A percentile compares a stretch with the other conserved stretches of the same genome.
These are phyloP conservation scores for Eufriesea mexicana DNA, from an alignment of 1,140 invertebrate genomes.

Conservation along the genomic window DNA sequence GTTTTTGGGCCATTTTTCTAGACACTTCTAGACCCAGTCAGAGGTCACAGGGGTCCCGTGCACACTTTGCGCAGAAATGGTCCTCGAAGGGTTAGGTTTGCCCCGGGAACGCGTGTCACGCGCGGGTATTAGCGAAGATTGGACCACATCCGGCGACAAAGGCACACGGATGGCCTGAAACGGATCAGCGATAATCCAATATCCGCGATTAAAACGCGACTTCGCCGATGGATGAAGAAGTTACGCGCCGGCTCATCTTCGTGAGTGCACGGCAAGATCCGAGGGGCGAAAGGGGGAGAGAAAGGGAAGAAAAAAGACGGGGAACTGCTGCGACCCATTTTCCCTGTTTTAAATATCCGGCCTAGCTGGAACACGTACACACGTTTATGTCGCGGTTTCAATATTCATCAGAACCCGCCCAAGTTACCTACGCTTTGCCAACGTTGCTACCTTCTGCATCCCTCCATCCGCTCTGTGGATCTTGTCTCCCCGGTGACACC, in stretches of 20 bases:
- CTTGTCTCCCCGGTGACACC: background rate
- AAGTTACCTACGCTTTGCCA: constrained; percentile 3
- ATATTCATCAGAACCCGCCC: constrained; percentile 31
- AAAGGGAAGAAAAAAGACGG: background rate
- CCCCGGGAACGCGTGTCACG: too few species aligned
- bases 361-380: background rate
- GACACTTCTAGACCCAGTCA: too few species aligned
- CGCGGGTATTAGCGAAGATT: too few species aligned
- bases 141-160: too few species aligned
- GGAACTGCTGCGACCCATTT: constrained; percentile 33
- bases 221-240: background rate
- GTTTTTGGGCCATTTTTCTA: too few species aligned
- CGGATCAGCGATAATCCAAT: too few species aligned
- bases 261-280: constrained; percentile 36
- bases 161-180: too few species aligned
- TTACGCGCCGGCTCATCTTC: constrained; percentile 13
- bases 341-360: constrained; percentile 37
- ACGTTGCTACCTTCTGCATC: too few species aligned
- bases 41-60: too few species aligned
- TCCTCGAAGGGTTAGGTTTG: too few species aligned
- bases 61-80: too few species aligned
- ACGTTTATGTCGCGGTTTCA: constrained; percentile 34
- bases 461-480: background rate
- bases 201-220: background rate
- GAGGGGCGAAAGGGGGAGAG: background rate